A percentile compares a stretch with the other conserved stretches of the same genome.
phyloP scores from a whole-genome alignment of 2,888 invertebrate species.

The Dasypogon diadema region DNA sequence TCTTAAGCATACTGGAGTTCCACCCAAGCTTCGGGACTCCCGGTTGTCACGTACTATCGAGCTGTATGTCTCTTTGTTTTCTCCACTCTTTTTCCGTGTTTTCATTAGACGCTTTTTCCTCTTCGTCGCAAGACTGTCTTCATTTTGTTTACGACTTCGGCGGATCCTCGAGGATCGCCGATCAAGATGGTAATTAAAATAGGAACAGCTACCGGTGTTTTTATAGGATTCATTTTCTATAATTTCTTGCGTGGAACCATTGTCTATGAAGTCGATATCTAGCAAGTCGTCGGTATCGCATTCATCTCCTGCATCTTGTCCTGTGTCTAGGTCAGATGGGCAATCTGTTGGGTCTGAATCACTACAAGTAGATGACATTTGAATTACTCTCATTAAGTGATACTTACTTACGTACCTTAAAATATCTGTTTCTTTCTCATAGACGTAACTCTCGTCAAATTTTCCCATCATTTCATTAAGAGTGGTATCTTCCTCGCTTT shows the following conservation, averaged over 20 bases:
- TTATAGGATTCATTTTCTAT: slow-evolving; percentile 62
- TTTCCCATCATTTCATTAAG: slow-evolving; percentile 82
- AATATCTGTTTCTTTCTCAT: slow-evolving; percentile 86
- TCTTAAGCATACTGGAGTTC: slow-evolving; percentile 75
- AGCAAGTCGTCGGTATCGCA: slow-evolving; percentile 75
- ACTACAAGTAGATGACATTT: slow-evolving; percentile 61
- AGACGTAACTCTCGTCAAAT: slow-evolving; percentile 80
- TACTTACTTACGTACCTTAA: slow-evolving; percentile 67
- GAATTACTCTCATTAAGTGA: not conserved
- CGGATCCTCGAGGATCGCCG: slow-evolving; percentile 59
- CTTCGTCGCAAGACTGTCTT: slow-evolving; percentile 54
- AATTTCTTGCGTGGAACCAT: slow-evolving; percentile 74
- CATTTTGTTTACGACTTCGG: slow-evolving; percentile 58
- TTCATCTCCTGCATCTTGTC: slow-evolving; percentile 82
- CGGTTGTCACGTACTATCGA: slow-evolving; percentile 65
- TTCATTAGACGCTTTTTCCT: slow-evolving; percentile 66
- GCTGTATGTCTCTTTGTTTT: slow-evolving; percentile 60
- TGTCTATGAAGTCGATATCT: slow-evolving; percentile 80
- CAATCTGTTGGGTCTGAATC: slow-evolving; percentile 83
- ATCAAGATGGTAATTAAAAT: slow-evolving; percentile 69
- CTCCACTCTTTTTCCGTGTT: slow-evolving; percentile 67
- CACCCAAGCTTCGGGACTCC: slow-evolving; percentile 76
- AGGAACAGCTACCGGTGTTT: slow-evolving; percentile 73
- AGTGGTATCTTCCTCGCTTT: slow-evolving; percentile 76
- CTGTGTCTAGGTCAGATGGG: slow-evolving; percentile 76